Base-by-base conservation (phyloP, 1,140 invertebrate genomes). In the Pseudomyrmex concolor region DNA sequence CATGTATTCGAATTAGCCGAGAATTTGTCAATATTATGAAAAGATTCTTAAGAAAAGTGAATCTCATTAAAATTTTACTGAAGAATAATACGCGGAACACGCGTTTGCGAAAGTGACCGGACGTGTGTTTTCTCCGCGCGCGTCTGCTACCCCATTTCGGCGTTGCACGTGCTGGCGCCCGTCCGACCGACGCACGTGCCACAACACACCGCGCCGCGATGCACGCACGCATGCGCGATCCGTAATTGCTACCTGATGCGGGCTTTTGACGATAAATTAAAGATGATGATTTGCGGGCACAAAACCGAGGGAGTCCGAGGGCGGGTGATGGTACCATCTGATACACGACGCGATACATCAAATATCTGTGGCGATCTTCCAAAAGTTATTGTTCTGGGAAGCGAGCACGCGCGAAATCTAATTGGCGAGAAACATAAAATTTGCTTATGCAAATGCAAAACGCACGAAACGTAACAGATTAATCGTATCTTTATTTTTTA, bases 221-320 rank as follows among this genome's bases (percentile, higher is more conserved):
- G 57, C 68, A 66, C 54, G 73, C 80, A 72, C 70, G 64, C 62
- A 72, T 64, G 67, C 54, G 19, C 60, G 57, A 51, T 66, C 50
- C 68, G 83, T 87, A 87, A 87, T 87, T 87, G 80, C 86, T 66
- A 78, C 81, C 85, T 87, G 81, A 86, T 81, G 77, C 67, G 74
- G 62, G 60, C 82, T 84, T 80, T 85, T 87, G 81, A 78, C 73
- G 63, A 71, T 84, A 51, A 87, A 86, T 87, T 87, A 87, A 87
- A 76, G 73, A 84, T 50, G 76, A 74, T 80, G 60, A 86, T 83
- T 67, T 57, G 60, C 50, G 55, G 70, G 55, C 62, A 19, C 48
- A 51, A 10, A 51, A 71, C 66, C 54, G 43, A n/a, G 64, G 63
- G 64, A 57, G 4, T 34, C 19, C 66, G 43, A n/a, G n/a, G 48